Base-by-base conservation (phyloP, 2,888 invertebrate genomes). In the Apotomis betuletana region DNA sequence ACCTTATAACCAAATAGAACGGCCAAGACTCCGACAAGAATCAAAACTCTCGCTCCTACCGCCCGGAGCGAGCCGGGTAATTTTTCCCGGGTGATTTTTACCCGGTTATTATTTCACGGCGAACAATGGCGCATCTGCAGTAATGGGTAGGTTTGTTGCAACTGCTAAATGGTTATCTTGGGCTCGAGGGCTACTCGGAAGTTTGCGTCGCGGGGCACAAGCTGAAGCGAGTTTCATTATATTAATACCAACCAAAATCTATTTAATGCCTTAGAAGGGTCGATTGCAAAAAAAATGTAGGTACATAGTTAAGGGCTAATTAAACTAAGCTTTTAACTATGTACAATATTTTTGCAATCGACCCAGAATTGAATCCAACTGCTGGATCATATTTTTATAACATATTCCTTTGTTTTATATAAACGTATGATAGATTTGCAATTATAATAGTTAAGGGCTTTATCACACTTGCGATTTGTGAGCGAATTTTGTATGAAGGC, bases 81-180 rank as follows among this genome's bases (percentile, higher is more conserved):
- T 65, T 65, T 65, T 57, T 62, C 55, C 62, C 60, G 70, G 67
- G 79, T 84, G 84, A 86, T 86, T 90, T 89, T 89, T 87, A 79
- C 80, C 80, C 76, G 78, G 84, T 90, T 90, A 90, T 90, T 90
- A 90, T 90, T 90, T 89, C 82, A 85, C 81, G 78, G 80, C 79
- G 79, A 89, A 90, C 91, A 90, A 91, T 90, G 83, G 87, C 75
- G 80, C 78, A 80, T 82, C 84, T 83, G 81, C 83, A 77, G 79
- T 89, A 90, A 90, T 89, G 84, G 89, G 86, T 87, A 84, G 90
- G 90, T 89, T 84, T 82, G 86, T 80, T 87, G 90, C 90, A 89
- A 88, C 90, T 90, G 88, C 85, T 89, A 90, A 91, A 91, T 90
- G 87, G 87, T 89, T 90, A 91, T 91, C 91, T 90, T 86, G 83